phyloP scores from a whole-genome alignment of 2,888 invertebrate genomes.

The Chloroclystis v-ata region DNA sequence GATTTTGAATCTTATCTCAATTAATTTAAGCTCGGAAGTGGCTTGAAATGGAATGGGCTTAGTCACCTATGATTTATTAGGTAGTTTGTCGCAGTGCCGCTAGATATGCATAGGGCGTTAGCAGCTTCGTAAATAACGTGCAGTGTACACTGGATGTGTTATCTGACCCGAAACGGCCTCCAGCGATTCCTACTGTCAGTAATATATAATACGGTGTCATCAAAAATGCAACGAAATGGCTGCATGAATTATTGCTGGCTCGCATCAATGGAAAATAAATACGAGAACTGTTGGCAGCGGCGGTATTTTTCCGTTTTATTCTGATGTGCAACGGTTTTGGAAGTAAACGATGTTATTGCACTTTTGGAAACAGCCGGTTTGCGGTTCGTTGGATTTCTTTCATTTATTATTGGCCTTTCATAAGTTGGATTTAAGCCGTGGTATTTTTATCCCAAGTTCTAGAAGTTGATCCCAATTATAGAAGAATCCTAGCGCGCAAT shows the following conservation, averaged over 20 bases:
- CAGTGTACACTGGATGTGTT: conserved; percentile 32
- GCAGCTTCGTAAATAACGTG: conserved; percentile 34
- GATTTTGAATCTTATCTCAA: background rate
- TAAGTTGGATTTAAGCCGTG: background rate
- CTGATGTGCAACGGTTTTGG: conserved; percentile 11
- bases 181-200: conserved; percentile 39
- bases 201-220: conserved; percentile 49
- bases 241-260: conserved; percentile 44
- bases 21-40: background rate
- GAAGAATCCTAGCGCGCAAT: too few relatives aligned
- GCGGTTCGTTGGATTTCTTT: background rate
- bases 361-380: conserved; percentile 5
- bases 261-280: conserved; percentile 43
- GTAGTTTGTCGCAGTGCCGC: conserved; percentile 8
- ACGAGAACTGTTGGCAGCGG: conserved; percentile 25
- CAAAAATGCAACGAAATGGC: conserved; percentile 51
- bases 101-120: conserved; percentile 17
- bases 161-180: conserved; percentile 36
- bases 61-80: conserved; percentile 8
- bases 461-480: too few relatives aligned
- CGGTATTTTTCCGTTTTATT: conserved; percentile 23
- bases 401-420: background rate
- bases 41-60: background rate
- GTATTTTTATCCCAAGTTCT: too few relatives aligned
- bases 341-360: conserved; percentile 11